Conservation (phyloP, 2,113 vertebrate species). For the Puffinus mauretanicus region DNA sequence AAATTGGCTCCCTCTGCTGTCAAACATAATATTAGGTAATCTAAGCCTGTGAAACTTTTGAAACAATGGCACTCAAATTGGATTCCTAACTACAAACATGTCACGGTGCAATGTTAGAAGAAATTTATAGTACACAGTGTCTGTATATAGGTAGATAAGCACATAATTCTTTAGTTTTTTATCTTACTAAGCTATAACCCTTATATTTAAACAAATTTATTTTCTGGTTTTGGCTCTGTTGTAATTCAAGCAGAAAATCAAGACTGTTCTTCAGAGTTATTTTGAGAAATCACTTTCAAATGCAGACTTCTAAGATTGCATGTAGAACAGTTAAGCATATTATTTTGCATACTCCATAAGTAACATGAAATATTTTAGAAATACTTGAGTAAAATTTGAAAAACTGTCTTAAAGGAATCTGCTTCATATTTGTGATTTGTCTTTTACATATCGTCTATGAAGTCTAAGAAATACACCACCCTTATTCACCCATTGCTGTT, state of each 20-base stretch:
- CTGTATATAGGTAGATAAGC: neutral
- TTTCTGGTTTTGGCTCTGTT: neutral
- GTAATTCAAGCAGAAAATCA: neutral
- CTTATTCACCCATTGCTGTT: neutral
- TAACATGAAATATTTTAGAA: neutral
- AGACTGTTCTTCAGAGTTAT: neutral
- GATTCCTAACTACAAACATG: neutral
- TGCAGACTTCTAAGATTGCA: neutral
- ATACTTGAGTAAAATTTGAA: neutral
- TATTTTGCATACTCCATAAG: neutral
- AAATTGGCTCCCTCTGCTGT: constrained; percentile 20
- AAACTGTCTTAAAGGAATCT: neutral
- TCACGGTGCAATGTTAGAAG: neutral
- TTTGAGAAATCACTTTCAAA: neutral
- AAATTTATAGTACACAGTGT: neutral
- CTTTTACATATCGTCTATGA: neutral
- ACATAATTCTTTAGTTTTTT: neutral
- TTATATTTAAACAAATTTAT: neutral
- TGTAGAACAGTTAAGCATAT: neutral
- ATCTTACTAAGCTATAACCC: neutral
- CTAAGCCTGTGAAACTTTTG: neutral
- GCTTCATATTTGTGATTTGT: neutral
- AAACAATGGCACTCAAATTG: neutral
- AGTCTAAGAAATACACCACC: neutral
- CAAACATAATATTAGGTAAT: neutral